Base-by-base conservation (phyloP, 1,140 invertebrate species). In the Telenomus remus region DNA sequence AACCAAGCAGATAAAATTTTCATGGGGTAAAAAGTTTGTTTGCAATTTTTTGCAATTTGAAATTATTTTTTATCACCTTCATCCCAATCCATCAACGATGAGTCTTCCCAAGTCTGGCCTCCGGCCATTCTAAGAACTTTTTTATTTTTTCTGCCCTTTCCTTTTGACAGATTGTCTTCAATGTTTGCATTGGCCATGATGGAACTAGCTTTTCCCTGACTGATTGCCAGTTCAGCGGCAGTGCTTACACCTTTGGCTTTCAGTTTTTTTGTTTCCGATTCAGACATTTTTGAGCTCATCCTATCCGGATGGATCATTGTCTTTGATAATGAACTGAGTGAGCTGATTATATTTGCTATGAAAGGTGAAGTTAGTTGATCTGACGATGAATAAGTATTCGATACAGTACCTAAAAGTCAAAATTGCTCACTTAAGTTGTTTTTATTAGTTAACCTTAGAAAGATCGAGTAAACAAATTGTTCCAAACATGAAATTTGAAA, bases 61-160 rank as follows among this genome's bases (percentile, higher is more conserved):
- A 27, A 33, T 51, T 37, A 16, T 39, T 49, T 35, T 43, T 70
- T n/a, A 8, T 82, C 81, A 93, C 92, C 92, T 82, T 95, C 93
- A 54, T 96, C 94, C 97, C 97, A 99, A 81, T 99, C 97, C 10
- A 92, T 82, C 15, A 99, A 86, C 0, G 95, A 95, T 39, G 91
- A 89, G 89, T 98, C 98, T 87, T 99, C 97, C 98, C 98, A 99
- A 1, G 93, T 92, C 78, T 94, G 92, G 2, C 97, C 97, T 37
- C 97, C 98, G 5, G 97, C 97, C 76, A 93, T 95, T 46, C 97
- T 89, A 35, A 98, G 91, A 39, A 95, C 87, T 80, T 94, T 95
- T 51, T 91, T 91, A 84, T 93, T 96, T 83, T 91, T 93, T 75
- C 90, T 91, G 76, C 89, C 91, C 76, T 91, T 91, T 0, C 90